Evolutionary conservation across 2,888 invertebrate species (phyloP).

Genomic region (Nysson spinosus): DNA sequence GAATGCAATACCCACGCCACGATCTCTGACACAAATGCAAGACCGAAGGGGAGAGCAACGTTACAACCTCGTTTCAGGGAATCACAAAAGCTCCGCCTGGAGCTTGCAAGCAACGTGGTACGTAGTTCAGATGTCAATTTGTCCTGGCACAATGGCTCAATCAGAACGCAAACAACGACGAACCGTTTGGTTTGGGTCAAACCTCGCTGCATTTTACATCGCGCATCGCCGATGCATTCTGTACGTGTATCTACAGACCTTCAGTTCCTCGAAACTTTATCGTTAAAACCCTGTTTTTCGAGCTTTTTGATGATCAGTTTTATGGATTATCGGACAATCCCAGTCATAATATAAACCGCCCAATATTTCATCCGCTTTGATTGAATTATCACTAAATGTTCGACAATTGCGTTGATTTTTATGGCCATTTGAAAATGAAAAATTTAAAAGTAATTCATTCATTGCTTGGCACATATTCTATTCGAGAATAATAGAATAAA

Average conservation of each 20-base stretch:
- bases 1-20: neutral
- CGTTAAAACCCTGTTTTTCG: neutral
- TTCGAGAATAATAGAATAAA: no score
- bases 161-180: constrained; percentile 73
- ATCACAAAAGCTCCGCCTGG: constrained; percentile 61
- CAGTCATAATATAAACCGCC: no score
- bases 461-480: no score
- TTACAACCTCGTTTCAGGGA: constrained; percentile 28
- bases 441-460: no score
- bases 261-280: no score
- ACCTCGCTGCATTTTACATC: constrained; percentile 70
- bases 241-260: neutral
- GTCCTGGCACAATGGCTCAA: constrained; percentile 73
- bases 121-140: constrained; percentile 73
- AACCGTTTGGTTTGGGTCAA: constrained; percentile 54
- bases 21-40: constrained; percentile 6
- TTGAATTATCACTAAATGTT: no score
- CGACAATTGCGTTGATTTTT: no score
- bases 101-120: constrained; percentile 25
- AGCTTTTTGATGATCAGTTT: constrained; percentile 15
- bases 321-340: no score
- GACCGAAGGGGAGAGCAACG: constrained; percentile 11
- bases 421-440: no score
- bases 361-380: no score
- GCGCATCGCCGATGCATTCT: no score